Evolutionary conservation across 2,888 invertebrate genomes (phyloP).

Genomic region (Cerceris rybyensis): DNA sequence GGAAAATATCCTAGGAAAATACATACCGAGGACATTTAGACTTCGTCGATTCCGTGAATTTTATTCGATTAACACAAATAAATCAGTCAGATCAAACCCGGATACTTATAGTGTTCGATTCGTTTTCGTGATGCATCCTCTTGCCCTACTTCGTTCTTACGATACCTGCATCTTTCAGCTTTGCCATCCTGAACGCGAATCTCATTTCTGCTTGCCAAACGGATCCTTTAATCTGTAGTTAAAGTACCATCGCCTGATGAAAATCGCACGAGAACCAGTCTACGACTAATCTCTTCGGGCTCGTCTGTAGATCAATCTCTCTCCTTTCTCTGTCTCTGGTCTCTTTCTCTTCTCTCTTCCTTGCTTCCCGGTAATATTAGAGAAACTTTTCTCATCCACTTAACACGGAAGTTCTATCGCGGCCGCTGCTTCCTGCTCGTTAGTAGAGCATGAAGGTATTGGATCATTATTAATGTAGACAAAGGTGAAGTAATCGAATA

Average conservation of each 20-base stretch:
- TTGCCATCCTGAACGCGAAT: constrained; percentile 13
- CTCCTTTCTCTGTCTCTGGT: background rate
- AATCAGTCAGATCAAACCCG: too few relatives aligned
- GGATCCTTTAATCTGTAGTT: constrained; percentile 60
- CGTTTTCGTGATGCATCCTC: too few relatives aligned
- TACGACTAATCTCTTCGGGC: constrained; percentile 61
- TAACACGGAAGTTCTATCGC: constrained; percentile 59
- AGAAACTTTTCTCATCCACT: constrained; percentile 68
- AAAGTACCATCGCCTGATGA: constrained; percentile 60
- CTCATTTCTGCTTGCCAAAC: constrained; percentile 41
- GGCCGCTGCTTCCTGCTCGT: constrained; percentile 47
- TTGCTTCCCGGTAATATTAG: constrained; percentile 45
- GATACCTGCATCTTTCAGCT: background rate
- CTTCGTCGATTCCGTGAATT: too few relatives aligned
- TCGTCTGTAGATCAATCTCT: constrained; percentile 54
- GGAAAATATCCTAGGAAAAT: too few relatives aligned
- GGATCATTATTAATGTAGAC: constrained; percentile 56
- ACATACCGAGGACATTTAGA: too few relatives aligned
- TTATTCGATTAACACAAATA: too few relatives aligned
- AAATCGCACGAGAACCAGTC: constrained; percentile 50
- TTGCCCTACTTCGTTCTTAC: too few relatives aligned
- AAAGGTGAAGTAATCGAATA: constrained; percentile 48
- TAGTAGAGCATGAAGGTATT: constrained; percentile 52
- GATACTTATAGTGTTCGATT: too few relatives aligned
- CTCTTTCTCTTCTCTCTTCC: background rate